Base-by-base conservation (phyloP, 2,797 vertebrate species). In the Apodemus agrarius region DNA sequence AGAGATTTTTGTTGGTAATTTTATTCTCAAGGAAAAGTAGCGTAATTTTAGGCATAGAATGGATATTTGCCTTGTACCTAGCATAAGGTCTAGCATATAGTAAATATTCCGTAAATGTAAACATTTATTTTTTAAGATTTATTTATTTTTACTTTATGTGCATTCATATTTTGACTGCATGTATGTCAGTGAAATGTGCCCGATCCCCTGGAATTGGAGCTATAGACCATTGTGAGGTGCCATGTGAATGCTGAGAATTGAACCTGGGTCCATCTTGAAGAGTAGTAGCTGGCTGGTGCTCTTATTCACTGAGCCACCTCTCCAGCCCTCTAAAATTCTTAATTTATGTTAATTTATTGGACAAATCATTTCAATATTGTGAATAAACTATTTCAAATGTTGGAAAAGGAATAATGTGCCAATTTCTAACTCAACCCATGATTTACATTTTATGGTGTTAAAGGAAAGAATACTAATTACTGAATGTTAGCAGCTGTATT, bases 1-100 rank as follows among this genome's bases (percentile, higher is more conserved):
- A 21, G 34, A 91, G 22, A 4, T 86, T 37, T 91, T 97, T 85
- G 46, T 82, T 91, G 72, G 65, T 29, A 96, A 90, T 92, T 93
- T 65, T 57, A 59, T 92, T 95, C 31, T 79, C 61, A 90, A 90
- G 26, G 52, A 69, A 13, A 91, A 16, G 2, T 74, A 88, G 5
- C 74, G 78, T 92, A 46, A 6, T 92, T 96, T 8, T 85, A 94
- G 37, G 34, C 29, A 95, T 72, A 52, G 29, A 90, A 17, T 94
- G 19, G 31, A 86, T 93, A 85, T 97, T 93, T 74, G 61, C 59
- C 12, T 63, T 34, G 22, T n/a, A 52, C 17, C 14, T 80, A 92
- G 37, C 22, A 61, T 75, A n/a, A 26, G 82, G 4, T 82, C 6
- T 80, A 96, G 34, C 8, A 80, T 17, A 34, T 90, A 78, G 78